These are phyloP conservation scores for Rhinolophus ferrumequinum DNA, from an alignment of 2,113 vertebrate species.

Conservation along the genomic window DNA sequence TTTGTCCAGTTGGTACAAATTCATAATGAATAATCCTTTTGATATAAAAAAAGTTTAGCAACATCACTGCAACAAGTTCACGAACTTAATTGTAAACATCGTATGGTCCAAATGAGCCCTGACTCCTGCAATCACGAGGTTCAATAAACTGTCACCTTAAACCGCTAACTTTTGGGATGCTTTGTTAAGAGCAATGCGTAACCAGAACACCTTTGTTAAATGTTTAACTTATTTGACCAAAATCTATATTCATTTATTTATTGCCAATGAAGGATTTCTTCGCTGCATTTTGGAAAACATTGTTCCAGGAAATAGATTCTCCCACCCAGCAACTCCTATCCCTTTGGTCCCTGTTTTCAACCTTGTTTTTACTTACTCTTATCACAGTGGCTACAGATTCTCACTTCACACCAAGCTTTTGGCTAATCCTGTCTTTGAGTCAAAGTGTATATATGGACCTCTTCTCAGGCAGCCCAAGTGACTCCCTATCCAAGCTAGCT, in stretches of 20 bases:
- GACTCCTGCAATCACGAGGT: neutral
- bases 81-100: no score
- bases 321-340: neutral
- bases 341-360: neutral
- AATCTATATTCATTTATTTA: neutral
- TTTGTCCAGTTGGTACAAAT: no score
- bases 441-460: neutral
- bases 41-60: no score
- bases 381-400: neutral
- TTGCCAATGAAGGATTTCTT: neutral
- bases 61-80: no score
- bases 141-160: neutral
- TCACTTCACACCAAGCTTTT: neutral
- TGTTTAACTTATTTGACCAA: conserved; percentile 3
- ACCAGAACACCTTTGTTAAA: neutral
- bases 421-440: neutral
- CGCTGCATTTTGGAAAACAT: conserved; percentile 1
- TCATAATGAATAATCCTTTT: no score
- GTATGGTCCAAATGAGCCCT: neutral
- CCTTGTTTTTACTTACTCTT: neutral
- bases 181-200: neutral
- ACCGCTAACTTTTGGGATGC: neutral
- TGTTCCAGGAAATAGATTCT: neutral
- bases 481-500: neutral
- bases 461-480: neutral